Base-by-base conservation (phyloP, 2,113 vertebrate species). In the Pavo muticus region DNA sequence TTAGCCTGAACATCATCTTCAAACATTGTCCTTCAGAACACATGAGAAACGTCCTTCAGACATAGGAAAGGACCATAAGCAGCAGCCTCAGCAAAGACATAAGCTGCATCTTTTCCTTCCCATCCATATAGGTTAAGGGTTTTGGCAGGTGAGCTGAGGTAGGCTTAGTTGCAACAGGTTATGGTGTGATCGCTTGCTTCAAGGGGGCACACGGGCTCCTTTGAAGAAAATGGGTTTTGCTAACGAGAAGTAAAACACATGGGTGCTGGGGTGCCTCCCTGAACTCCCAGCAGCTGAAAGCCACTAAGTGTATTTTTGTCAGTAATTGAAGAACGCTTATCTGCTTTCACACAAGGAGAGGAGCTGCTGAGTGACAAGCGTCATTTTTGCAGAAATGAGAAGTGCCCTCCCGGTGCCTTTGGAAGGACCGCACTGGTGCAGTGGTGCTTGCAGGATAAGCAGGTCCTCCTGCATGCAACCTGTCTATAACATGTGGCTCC, bases 391-490 rank as follows among this genome's bases (percentile, higher is more conserved):
- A 21, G 42, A 74, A 81, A 50, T 47, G 6, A 63, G 14, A 45
- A 45, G 64, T 19, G 27, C 29, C 85, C 24, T 6, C 14, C 24
- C 37, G 39, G n/a, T 3, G 2, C 21, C 40, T 91, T 37, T 61
- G 71, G 37, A 94, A 45, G 3, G 9, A n/a, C 67, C 84, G n/a
- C 45, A 2, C 15, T 72, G 44, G 60, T 1, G 1, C 76, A 35
- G n/a, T 0, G 1, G 40, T 42, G 63, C 10, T 56, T 2, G 0
- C 9, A 14, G 35, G 32, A 4, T 24, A 3, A 0, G 32, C 47
- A 84, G 32, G 35, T 93, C 21, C 48, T 93, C 29, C 48, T 1
- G 0, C 25, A 19, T 0, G 1, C 27, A 69, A 48, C 40, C 25
- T 9, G 27, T 67, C 3, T 1, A 59, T 85, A 1, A 0, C 10